Evolutionary conservation across 2,888 invertebrate genomes (phyloP).

Genomic region (Metalampra italica): DNA sequence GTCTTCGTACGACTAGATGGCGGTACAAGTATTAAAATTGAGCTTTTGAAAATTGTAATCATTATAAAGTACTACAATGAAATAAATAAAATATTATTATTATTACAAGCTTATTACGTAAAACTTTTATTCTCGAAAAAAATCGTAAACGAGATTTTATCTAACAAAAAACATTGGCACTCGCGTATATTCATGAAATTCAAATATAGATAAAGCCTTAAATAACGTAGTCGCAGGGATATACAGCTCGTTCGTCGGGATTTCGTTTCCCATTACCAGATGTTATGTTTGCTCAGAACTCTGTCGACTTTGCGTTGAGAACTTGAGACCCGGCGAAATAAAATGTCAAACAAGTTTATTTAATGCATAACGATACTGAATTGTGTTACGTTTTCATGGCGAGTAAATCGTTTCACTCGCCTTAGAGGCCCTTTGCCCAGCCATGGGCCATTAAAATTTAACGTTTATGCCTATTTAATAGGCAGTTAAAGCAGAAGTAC

Average conservation of each 20-base stretch:
- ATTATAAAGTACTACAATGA: background rate
- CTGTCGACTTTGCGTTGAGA: slow-evolving; percentile 22
- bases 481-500: slow-evolving; percentile 10
- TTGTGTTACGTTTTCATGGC: slow-evolving; percentile 8
- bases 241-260: slow-evolving; percentile 20
- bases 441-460: slow-evolving; percentile 11
- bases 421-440: slow-evolving; percentile 11
- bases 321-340: slow-evolving; percentile 28
- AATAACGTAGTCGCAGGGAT: slow-evolving; percentile 17
- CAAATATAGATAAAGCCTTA: slow-evolving; percentile 14
- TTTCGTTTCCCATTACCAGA: slow-evolving; percentile 25
- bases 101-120: background rate
- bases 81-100: background rate
- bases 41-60: background rate
- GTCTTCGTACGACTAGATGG: slow-evolving; percentile 1
- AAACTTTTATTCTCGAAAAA: background rate
- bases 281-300: slow-evolving; percentile 23
- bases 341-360: slow-evolving; percentile 33
- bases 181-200: background rate
- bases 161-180: background rate
- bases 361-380: slow-evolving; percentile 16
- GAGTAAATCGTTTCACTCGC: slow-evolving; percentile 10
- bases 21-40: background rate
- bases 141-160: background rate
- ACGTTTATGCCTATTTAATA: slow-evolving; percentile 12